phyloP scores from a whole-genome alignment of 2,113 vertebrate genomes.

The Nothobranchius kuhntae region DNA sequence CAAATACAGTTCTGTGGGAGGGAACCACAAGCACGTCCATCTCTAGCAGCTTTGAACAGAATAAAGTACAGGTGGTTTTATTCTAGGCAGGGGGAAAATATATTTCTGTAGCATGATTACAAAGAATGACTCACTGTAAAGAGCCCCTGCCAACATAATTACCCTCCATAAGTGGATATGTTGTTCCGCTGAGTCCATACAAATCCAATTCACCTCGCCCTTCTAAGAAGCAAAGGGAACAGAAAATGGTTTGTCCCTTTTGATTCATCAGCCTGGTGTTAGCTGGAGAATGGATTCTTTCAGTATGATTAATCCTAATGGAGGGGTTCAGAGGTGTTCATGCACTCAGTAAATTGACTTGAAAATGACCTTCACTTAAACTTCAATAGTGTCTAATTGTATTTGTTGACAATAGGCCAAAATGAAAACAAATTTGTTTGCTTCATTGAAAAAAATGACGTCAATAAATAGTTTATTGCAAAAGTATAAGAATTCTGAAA shows the following conservation, averaged over 20 bases:
- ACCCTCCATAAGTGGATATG: constrained; percentile 63
- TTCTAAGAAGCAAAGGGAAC: constrained; percentile 58
- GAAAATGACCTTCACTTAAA: constrained; percentile 16
- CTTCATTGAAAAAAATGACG: not conserved
- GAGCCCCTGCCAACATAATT: constrained; percentile 65
- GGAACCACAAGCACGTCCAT: constrained; percentile 25
- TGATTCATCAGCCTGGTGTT: constrained; percentile 60
- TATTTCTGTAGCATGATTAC: constrained; percentile 29
- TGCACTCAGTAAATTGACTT: not conserved
- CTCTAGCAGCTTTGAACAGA: constrained; percentile 3
- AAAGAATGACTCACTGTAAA: constrained; percentile 46
- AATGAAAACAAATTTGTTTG: not conserved
- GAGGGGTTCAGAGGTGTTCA: constrained; percentile 3
- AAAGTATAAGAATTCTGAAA: too few relatives aligned
- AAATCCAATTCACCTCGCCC: constrained; percentile 67
- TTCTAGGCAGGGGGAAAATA: constrained; percentile 12
- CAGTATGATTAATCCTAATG: constrained; percentile 35
- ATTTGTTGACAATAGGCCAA: not conserved
- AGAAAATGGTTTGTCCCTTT: constrained; percentile 70
- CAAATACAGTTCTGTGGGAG: constrained; percentile 38
- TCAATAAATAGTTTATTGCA: too few relatives aligned
- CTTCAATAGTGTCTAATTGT: not conserved
- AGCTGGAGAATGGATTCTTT: constrained; percentile 32
- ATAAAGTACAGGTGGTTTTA: constrained; percentile 19
- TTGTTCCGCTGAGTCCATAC: constrained; percentile 60